A percentile compares a stretch with the other conserved stretches of the same genome.
Conservation (phyloP, 2,888 invertebrate genomes). For the Drosophila helvetica region DNA sequence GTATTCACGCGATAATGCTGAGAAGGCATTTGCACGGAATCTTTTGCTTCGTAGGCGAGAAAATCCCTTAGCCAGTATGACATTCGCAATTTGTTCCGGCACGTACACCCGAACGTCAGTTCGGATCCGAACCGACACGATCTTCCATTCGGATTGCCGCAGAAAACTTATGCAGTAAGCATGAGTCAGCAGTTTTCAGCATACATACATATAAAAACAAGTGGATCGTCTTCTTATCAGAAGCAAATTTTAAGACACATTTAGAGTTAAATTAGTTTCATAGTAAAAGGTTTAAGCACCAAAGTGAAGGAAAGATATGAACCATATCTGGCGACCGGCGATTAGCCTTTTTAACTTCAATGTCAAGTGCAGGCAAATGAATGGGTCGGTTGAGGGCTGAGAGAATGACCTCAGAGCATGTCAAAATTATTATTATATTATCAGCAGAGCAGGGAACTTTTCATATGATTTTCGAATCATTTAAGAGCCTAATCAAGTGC, state of each 20-base stretch:
- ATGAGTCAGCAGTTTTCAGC: constrained; percentile 44
- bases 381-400: not conserved
- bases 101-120: not conserved
- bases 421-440: not conserved
- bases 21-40: not conserved
- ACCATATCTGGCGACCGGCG: not conserved
- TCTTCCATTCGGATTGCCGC: not conserved
- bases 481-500: not conserved
- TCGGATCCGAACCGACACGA: not conserved
- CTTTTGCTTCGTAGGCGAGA: not conserved
- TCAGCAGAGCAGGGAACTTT: not conserved
- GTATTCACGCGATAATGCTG: constrained; percentile 9
- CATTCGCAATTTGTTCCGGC: not conserved
- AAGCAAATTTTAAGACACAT: not conserved
- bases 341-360: not conserved
- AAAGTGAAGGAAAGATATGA: not conserved
- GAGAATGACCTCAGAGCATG: not conserved
- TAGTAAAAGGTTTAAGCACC: not conserved
- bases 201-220: not conserved
- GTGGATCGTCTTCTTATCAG: not conserved
- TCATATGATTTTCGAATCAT: not conserved
- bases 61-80: constrained; percentile 13
- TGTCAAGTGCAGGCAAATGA: not conserved
- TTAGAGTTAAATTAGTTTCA: not conserved
- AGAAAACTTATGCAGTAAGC: constrained; percentile 48